Evolutionary conservation across 2,888 invertebrate genomes (phyloP), one percentile per base, ranked within the genome.

Genomic region (Ametastegia equiseti): DNA sequence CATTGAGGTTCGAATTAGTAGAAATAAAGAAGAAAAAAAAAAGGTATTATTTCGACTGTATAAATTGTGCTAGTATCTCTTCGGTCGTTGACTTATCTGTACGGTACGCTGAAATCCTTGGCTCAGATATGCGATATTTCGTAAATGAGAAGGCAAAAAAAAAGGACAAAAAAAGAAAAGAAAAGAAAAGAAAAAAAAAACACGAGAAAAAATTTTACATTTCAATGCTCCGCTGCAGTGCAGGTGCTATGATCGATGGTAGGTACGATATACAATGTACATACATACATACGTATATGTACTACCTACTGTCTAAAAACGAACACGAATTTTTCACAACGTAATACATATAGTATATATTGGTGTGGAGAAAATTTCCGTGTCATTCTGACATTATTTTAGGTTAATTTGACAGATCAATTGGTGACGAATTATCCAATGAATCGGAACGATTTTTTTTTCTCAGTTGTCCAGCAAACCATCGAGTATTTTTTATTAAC

Each of bases 21-120:
- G 27, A 30, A 23, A 69, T 4, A 19, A 47, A 0, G 15, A 11
- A n/a, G 7, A 36, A 5, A 54, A 36, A 50, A 36, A 36, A 50
- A 54, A 75, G 5, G 54, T 50, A 42, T 23, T 11, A 45, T n/a
- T 45, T 45, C 6, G 27, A 2, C 27, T 45, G 45, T 45, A 71
- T 13, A 71, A 71, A 39, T 23, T 60, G 60, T 30, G 60, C 15
- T 27, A 60, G 30, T 30, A 30, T 60, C 65, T 36, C 19, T 19
- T 13, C 11, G 75, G 75, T 75, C 75, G 54, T 54, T 75, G 75
- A 75, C 75, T 75, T 27, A 15, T 3, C 39, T n/a, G n/a, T n/a
- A n/a, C n/a, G n/a, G n/a, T n/a, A n/a, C n/a, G n/a, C 9, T 15
- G 33, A 57, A 39, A 73, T 71, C 80, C 80, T 80, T 80, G 80